phyloP scores from a whole-genome alignment of 30 jellyfish, hydroid and myxozoan species.

The Aurelia coerulea region DNA sequence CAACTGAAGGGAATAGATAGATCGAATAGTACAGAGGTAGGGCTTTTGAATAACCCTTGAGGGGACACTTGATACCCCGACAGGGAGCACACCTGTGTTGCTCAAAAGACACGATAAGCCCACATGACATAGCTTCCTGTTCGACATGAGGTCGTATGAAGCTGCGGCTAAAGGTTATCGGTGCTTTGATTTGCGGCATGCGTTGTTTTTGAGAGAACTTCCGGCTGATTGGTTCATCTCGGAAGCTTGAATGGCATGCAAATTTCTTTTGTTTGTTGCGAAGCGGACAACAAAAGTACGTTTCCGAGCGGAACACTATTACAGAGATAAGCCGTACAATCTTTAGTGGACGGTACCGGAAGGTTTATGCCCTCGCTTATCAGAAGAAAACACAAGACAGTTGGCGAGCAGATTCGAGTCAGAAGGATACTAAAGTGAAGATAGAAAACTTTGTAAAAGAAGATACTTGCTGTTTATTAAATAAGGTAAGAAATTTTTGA shows the following conservation, averaged over 20 bases:
- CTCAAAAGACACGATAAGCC: neutral
- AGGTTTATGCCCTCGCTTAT: constrained; percentile 49
- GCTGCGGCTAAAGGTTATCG: constrained; percentile 55
- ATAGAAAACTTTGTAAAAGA: too few relatives aligned
- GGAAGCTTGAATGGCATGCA: constrained; percentile 84
- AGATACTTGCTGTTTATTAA: too few relatives aligned
- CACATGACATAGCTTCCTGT: constrained; percentile 53
- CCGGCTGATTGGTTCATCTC: constrained; percentile 83
- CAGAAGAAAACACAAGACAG: neutral
- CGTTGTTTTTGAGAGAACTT: constrained; percentile 39
- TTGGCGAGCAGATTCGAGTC: too few relatives aligned
- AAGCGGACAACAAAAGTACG: constrained; percentile 58
- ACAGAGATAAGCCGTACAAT: constrained; percentile 45
- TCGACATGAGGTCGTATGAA: constrained; percentile 40
- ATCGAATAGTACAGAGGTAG: too few relatives aligned
- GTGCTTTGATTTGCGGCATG: constrained; percentile 37
- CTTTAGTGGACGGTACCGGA: constrained; percentile 65
- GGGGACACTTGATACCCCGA: constrained; percentile 4
- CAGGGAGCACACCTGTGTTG: constrained; percentile 36
- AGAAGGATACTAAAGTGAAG: too few relatives aligned
- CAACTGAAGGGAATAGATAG: too few relatives aligned
- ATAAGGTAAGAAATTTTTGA: too few relatives aligned
- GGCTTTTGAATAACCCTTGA: constrained; percentile 14
- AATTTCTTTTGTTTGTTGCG: constrained; percentile 67
- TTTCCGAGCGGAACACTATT: constrained; percentile 91